phyloP scores from a whole-genome alignment of 1,140 invertebrate species.

The Bombus confusus region DNA sequence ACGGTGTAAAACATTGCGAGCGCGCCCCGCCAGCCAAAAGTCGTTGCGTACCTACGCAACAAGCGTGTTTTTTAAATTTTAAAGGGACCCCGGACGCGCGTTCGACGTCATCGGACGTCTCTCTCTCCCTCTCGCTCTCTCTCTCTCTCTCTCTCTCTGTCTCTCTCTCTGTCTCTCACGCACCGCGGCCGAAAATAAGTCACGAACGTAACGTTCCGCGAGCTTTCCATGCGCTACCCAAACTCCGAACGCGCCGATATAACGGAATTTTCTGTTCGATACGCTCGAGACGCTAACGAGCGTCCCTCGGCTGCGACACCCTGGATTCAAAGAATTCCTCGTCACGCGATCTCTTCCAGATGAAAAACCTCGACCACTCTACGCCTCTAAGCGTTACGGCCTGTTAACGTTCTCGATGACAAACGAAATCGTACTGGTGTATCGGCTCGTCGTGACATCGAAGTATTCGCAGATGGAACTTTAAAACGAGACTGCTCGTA shows the following conservation, averaged over 20 bases:
- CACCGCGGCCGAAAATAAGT: conserved; percentile 34
- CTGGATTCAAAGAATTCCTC: background rate
- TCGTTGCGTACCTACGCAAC: conserved; percentile 9
- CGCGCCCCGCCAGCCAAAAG: background rate
- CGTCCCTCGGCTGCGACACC: background rate
- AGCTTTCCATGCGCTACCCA: background rate
- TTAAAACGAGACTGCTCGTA: too few relatives aligned
- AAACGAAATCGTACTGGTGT: background rate
- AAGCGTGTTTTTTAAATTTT: conserved; percentile 49
- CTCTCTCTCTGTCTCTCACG: background rate
- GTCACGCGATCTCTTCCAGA: background rate
- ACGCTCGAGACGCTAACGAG: background rate
- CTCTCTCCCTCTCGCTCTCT: background rate
- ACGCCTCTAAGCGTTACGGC: background rate
- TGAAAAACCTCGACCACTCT: background rate
- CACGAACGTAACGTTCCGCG: background rate
- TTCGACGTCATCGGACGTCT: conserved; percentile 30
- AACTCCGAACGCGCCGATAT: background rate
- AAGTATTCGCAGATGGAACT: background rate
- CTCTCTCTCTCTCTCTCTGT: too few relatives aligned
- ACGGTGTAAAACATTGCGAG: conserved; percentile 26
- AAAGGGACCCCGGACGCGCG: conserved; percentile 40
- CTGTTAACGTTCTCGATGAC: background rate
- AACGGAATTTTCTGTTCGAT: background rate
- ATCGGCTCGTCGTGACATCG: background rate